Evolutionary conservation across 2,797 vertebrate genomes (phyloP).

Genomic region (Yasuhikotakia modesta): DNA sequence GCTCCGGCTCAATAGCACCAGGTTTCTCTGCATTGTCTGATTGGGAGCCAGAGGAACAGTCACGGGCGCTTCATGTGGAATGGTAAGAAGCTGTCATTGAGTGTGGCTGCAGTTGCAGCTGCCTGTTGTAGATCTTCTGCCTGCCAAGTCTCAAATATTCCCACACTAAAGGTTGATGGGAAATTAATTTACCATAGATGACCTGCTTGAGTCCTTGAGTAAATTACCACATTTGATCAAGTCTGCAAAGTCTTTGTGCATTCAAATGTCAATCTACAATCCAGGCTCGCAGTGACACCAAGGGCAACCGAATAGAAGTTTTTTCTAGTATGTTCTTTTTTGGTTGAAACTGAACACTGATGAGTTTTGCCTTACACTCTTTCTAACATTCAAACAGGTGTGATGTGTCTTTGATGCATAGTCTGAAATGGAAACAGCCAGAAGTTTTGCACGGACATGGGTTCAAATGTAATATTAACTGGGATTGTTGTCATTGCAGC

Average conservation of each 20-base stretch:
- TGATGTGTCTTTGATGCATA: slow-evolving; percentile 71
- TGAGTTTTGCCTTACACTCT: slow-evolving; percentile 62
- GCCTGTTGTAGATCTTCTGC: slow-evolving; percentile 41
- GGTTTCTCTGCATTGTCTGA: slow-evolving; percentile 59
- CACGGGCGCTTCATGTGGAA: slow-evolving; percentile 51
- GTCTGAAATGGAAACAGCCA: slow-evolving; percentile 66
- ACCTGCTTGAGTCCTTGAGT: slow-evolving; percentile 7
- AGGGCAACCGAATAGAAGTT: slow-evolving; percentile 20
- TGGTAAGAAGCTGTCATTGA: slow-evolving; percentile 45
- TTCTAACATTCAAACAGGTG: slow-evolving; percentile 64
- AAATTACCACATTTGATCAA: slow-evolving; percentile 38
- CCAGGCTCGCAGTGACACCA: slow-evolving; percentile 31
- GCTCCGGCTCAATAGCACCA: slow-evolving; percentile 74
- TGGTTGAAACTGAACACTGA: slow-evolving; percentile 25
- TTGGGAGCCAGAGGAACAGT: slow-evolving; percentile 59
- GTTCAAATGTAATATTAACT: slow-evolving; percentile 33
- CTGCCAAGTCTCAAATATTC: slow-evolving; percentile 28
- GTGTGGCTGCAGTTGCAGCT: slow-evolving; percentile 2
- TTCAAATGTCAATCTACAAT: slow-evolving; percentile 29
- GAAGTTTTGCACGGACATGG: slow-evolving; percentile 37
- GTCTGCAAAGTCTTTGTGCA: slow-evolving; percentile 37
- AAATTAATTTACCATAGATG: slow-evolving; percentile 26
- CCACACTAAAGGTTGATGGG: slow-evolving; percentile 6
- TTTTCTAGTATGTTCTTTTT: slow-evolving; percentile 2
- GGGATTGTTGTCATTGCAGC: slow-evolving; percentile 12